Evolutionary conservation across 2,797 vertebrate species (phyloP).

Genomic region (Gadopsis marmoratus): DNA sequence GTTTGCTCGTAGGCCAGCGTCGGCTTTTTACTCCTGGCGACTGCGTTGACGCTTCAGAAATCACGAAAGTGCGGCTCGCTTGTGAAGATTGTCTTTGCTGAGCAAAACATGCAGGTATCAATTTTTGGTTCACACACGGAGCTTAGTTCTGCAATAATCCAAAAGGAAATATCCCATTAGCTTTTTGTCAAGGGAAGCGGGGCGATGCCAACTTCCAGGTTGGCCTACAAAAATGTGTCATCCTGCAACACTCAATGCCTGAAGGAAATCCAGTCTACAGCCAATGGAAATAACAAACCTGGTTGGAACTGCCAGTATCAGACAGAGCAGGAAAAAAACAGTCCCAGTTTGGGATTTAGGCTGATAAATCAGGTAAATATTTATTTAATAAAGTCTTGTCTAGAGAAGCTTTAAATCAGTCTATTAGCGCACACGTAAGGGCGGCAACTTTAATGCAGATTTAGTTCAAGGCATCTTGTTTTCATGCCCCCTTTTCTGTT

Average conservation of each 20-base stretch:
- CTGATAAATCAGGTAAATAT: constrained; percentile 17
- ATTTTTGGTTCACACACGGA: too few species aligned
- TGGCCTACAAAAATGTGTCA: too few species aligned
- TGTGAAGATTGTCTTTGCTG: too few species aligned
- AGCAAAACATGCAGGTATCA: too few species aligned
- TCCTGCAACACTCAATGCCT: neutral
- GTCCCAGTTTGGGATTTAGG: neutral
- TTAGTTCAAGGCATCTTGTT: constrained; percentile 22
- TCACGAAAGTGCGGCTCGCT: too few species aligned
- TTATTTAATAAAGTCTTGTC: constrained; percentile 8
- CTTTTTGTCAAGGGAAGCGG: too few species aligned
- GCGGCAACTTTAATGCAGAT: constrained; percentile 37
- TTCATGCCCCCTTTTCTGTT: constrained; percentile 28
- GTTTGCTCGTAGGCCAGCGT: too few species aligned
- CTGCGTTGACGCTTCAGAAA: too few species aligned
- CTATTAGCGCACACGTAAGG: neutral
- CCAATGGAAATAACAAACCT: constrained; percentile 27
- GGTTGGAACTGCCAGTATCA: constrained; percentile 6
- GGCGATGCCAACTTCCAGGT: constrained; percentile 1
- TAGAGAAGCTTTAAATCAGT: constrained; percentile 1
- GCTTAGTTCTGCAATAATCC: too few species aligned
- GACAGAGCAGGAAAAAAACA: constrained; percentile 15
- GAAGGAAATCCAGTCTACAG: constrained; percentile 28
- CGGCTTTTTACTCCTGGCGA: too few species aligned
- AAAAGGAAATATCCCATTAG: too few species aligned